Conservation (phyloP, 2,797 vertebrate species). For the Artibeus lituratus region DNA sequence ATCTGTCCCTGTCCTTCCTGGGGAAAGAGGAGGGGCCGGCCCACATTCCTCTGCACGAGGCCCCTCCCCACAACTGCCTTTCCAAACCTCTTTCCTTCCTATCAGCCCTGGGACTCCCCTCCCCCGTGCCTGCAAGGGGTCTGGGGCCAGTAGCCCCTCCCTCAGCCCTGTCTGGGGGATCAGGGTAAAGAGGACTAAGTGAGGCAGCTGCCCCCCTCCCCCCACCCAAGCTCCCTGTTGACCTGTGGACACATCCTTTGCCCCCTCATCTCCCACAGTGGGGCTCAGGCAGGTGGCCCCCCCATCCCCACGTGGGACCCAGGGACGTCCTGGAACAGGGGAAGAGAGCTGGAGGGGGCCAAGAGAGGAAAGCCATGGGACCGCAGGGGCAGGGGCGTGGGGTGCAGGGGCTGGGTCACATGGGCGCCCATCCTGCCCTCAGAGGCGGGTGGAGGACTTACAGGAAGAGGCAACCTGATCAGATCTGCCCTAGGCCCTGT, state of each 20-base stretch:
- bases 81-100: not conserved
- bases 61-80: not conserved
- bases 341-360: rapidly evolving
- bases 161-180: not conserved
- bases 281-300: rapidly evolving
- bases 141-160: not conserved
- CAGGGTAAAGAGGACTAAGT: rapidly evolving
- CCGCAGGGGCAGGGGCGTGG: rapidly evolving
- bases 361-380: not conserved
- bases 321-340: too few relatives aligned
- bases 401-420: not conserved
- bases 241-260: rapidly evolving
- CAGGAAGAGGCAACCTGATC: rapidly evolving
- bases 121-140: not conserved
- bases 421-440: not conserved
- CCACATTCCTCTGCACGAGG: not conserved
- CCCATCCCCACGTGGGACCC: rapidly evolving
- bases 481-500: not conserved
- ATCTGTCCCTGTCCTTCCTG: constrained; percentile 61
- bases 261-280: rapidly evolving
- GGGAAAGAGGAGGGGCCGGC: not conserved
- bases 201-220: rapidly evolving
- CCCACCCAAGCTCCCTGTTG: rapidly evolving
- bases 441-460: not conserved
- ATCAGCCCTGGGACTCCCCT: not conserved